These are phyloP conservation scores for Batillaria attramentaria DNA, from an alignment of 1,140 invertebrate species.

Conservation along the genomic window DNA sequence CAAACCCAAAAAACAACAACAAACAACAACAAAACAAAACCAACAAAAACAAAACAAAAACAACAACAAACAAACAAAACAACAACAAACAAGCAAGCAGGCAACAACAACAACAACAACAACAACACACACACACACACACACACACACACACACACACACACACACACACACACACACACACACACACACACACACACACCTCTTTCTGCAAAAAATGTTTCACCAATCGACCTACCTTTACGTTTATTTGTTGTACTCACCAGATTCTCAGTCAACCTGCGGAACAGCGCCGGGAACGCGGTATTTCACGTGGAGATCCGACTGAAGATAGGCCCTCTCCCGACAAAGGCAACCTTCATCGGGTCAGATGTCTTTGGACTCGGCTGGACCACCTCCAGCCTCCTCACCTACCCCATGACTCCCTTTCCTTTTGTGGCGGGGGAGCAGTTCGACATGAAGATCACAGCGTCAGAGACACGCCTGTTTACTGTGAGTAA, in stretches of 20 bases:
- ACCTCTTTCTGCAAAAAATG: background rate
- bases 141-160: slow-evolving; percentile 18
- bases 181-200: slow-evolving; percentile 1
- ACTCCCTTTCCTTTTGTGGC: no score
- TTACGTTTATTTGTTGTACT: no score
- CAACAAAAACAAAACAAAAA: no score
- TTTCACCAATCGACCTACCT: no score
- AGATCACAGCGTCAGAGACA: no score
- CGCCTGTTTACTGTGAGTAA: no score
- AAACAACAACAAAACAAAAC: no score
- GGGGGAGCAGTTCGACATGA: no score
- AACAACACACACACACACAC: background rate
- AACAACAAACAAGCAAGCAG: background rate
- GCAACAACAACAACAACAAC: background rate
- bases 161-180: background rate
- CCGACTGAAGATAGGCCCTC: background rate
- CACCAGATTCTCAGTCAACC: background rate
- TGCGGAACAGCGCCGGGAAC: background rate
- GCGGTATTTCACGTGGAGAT: background rate
- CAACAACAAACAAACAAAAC: background rate
- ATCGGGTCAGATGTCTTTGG: no score
- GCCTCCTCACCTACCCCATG: no score
- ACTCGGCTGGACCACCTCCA: no score
- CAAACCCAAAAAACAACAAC: no score
- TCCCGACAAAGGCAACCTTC: background rate